These are phyloP conservation scores for Vulpes ferrilata DNA, from an alignment of 2,113 vertebrate species.

Conservation along the genomic window DNA sequence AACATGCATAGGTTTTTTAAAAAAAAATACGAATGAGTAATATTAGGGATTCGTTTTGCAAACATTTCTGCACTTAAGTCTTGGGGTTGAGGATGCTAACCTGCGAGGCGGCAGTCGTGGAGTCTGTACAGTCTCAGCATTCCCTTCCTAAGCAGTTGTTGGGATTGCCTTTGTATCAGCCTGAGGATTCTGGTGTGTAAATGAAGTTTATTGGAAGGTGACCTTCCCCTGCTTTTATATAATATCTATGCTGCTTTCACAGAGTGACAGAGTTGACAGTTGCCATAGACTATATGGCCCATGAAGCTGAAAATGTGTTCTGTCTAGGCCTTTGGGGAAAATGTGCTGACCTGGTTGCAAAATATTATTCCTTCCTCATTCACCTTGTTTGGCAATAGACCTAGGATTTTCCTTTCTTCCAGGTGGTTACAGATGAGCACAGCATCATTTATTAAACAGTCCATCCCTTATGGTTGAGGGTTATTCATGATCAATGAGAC, in stretches of 20 bases:
- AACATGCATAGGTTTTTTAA: not conserved
- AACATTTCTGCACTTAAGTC: not conserved
- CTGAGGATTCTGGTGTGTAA: not conserved
- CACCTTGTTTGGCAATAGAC: not conserved
- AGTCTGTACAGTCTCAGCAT: not conserved
- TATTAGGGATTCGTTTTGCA: not conserved
- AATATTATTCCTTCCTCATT: not conserved
- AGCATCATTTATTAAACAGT: not conserved
- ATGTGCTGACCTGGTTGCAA: not conserved
- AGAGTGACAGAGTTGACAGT: not conserved
- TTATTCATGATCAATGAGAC: not conserved
- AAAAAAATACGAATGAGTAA: not conserved
- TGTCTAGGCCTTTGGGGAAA: not conserved
- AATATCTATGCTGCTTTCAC: not conserved
- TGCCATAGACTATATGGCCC: not conserved
- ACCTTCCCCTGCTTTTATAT: not conserved
- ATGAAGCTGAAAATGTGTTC: not conserved
- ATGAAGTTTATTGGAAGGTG: not conserved
- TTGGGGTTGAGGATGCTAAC: rapidly evolving
- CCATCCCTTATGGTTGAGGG: not conserved
- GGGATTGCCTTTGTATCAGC: not conserved
- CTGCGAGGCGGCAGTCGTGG: not conserved
- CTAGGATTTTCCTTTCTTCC: not conserved
- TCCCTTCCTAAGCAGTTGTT: not conserved
- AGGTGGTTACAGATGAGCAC: not conserved